Evolutionary conservation across 2,888 invertebrate genomes (phyloP), one percentile per base, ranked within the genome.

Genomic region (Luffia ferchaultella): DNA sequence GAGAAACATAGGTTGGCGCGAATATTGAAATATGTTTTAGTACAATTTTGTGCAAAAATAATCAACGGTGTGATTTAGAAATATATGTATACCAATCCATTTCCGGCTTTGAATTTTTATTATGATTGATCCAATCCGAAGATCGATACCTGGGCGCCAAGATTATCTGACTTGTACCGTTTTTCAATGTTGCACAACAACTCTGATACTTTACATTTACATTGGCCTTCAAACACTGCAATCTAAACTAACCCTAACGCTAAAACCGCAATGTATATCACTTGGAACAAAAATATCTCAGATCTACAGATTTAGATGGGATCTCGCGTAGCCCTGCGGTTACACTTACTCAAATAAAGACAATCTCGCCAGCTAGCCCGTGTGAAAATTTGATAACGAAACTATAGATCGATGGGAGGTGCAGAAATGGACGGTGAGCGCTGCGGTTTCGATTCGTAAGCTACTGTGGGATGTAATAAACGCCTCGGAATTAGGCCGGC

Each of bases 361-460:
- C 80, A 76, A 82, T 82, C 79, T 82, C 70, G 77, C 71, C 66
- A 72, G 63, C 62, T 68, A 70, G 68, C 64, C 69, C 79, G 82
- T 83, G 82, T 83, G 82, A 83, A 83, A 83, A 82, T 80, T 83
- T 80, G 82, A 82, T 82, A 79, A 80, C 79, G 70, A 76, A 80
- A 70, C 78, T 74, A 78, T 73, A 70, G 78, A 16, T 9, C n/a
- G 3, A 5, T 3, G 3, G 7, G 43, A n/a, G 5, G n/a, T 5
- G 78, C 73, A 74, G 77, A 70, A 70, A 70, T 70, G 69, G 72
- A 69, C 64, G 68, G 70, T 70, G 71, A 65, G 70, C 66, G 73
- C 66, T 82, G 82, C 75, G 82, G 82, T 83, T 77, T 68, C 73
- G 73, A 73, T 76, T 69, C 66, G 70, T 67, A 67, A 68, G 79